Evolutionary conservation across 2,888 invertebrate genomes (phyloP).

Genomic region (Lycaena phlaeas): DNA sequence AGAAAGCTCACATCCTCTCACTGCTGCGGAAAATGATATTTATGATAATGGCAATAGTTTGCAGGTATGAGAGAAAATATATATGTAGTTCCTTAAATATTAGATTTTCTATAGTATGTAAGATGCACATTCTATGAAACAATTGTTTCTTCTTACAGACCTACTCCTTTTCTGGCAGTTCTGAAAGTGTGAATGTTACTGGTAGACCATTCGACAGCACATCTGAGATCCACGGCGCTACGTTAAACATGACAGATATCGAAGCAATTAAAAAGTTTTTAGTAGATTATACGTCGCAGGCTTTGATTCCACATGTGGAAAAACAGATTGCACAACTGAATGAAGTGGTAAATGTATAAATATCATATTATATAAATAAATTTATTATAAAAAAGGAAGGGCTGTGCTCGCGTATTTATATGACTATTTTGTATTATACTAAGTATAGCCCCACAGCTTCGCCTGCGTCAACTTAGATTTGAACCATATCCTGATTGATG

Average conservation of each 20-base stretch:
- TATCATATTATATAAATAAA: background rate
- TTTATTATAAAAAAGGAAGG: too few species aligned
- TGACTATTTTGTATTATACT: background rate
- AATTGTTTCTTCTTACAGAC: too few species aligned
- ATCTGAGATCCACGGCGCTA: conserved; percentile 78
- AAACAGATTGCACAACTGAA: conserved; percentile 85
- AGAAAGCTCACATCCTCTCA: conserved; percentile 79
- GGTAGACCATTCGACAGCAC: conserved; percentile 58
- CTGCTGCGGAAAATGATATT: conserved; percentile 75
- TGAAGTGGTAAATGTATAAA: conserved; percentile 53
- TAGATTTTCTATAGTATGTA: too few species aligned
- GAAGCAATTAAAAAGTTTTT: conserved; percentile 89
- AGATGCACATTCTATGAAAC: too few species aligned
- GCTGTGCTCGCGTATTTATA: background rate
- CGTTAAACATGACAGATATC: conserved; percentile 85
- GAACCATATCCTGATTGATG: too few species aligned
- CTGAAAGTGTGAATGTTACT: conserved; percentile 74
- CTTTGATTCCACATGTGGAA: conserved; percentile 93
- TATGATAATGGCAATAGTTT: conserved; percentile 71
- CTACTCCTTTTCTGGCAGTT: conserved; percentile 68
- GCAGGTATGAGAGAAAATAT: conserved; percentile 40
- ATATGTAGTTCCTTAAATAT: too few species aligned
- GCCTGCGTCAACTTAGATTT: too few species aligned
- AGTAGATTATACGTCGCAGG: conserved; percentile 88
- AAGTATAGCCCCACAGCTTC: too few species aligned